Conservation (phyloP, 2,888 invertebrate genomes). For the Cerastoderma edule region DNA sequence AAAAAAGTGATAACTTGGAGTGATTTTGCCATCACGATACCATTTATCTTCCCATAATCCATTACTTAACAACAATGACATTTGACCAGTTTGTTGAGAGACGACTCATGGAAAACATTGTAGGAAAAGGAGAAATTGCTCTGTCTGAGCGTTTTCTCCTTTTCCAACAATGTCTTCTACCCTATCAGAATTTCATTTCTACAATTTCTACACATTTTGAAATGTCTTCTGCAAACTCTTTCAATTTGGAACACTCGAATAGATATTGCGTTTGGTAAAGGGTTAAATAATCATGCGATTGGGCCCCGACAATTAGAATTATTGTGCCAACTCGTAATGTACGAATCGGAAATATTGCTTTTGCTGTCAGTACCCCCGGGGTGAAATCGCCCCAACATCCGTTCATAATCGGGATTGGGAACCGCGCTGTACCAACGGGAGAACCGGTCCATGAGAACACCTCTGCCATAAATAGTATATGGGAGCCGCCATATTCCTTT, state of each 20-base stretch:
- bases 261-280: background rate
- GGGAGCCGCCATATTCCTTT: too few relatives aligned
- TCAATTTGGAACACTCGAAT: background rate
- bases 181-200: too few relatives aligned
- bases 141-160: too few relatives aligned
- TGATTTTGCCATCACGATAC: background rate
- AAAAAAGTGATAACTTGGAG: constrained; percentile 10
- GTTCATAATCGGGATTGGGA: constrained; percentile 11
- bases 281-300: background rate
- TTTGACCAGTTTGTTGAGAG: too few relatives aligned
- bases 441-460: too few relatives aligned
- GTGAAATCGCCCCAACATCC: constrained; percentile 9
- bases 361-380: constrained; percentile 5
- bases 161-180: too few relatives aligned
- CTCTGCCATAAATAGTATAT: too few relatives aligned
- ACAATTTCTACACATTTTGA: too few relatives aligned
- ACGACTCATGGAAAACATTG: too few relatives aligned
- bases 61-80: constrained; percentile 3
- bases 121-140: too few relatives aligned
- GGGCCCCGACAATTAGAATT: constrained; percentile 2
- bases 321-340: constrained; percentile 8
- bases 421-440: too few relatives aligned
- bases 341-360: constrained; percentile 5
- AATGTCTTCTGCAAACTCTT: too few relatives aligned
- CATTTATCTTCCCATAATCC: constrained; percentile 6